Evolutionary conservation across 2,888 invertebrate genomes (phyloP), one percentile per base, ranked within the genome.

Genomic region (Thecophora atra): DNA sequence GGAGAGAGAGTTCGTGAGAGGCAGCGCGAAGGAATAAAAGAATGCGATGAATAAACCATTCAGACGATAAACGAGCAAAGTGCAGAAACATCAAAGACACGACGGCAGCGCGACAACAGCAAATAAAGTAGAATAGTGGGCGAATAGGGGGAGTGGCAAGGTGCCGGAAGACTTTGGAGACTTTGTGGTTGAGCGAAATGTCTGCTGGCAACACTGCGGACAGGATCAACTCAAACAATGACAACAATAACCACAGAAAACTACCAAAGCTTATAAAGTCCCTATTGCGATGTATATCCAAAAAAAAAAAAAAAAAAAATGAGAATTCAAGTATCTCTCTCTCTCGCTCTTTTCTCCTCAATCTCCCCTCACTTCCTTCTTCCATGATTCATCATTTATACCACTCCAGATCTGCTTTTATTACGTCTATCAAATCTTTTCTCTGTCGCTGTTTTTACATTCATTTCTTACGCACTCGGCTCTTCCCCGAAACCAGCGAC

Each of bases 241-340:
- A 51, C 8, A 66, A 52, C 24, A 51, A 44, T 8, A 64, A 26
- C 15, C 2, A 21, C 6, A 26, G 15, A n/a, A 26, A 66, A 28
- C n/a, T 52, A 30, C 13, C 26, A 60, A 17, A 24, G 28, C 60
- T 15, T 28, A 15, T n/a, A n/a, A 26, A 44, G 24, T 24, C 4
- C 0, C 44, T 11, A 24, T 13, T 21, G 6, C 11, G 11, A 37
- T 37, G 1, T 37, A 37, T 6, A 24, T 58, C 3, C 0, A 51
- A 15, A 66, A 19, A 17, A 30, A 17, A 37, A 30, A 52, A 4
- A 6, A 51, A 54, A 30, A n/a, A 51, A 56, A 67, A 42, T 67
- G 54, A n/a, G 56, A 54, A 54, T 67, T 54, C 66, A 66, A 66
- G 66, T 52, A 19, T 19, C 66, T 42, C 13, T 37, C 11, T 2